Evolutionary conservation across 2,797 vertebrate species (phyloP), one percentile per base, ranked within the genome.

Genomic region (Myotis planiceps): DNA sequence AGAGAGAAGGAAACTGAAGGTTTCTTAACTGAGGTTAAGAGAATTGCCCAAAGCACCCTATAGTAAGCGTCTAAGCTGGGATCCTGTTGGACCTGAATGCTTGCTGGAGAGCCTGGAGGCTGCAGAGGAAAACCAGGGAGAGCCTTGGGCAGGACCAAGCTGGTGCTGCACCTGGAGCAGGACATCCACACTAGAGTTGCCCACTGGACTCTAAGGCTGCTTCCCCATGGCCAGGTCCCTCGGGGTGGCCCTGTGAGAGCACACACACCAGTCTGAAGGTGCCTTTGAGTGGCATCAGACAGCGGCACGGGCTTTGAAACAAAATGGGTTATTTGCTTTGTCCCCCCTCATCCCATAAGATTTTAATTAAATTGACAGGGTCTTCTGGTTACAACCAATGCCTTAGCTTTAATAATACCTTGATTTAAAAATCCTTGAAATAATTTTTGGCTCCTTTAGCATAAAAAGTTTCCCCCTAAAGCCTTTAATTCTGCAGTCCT

Each of bases 401-500:
- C 53, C 83, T 85, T 15, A 45, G 78, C 37, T 84, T 90, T 92
- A 83, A 92, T 88, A 90, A 78, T 84, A 39, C 72, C 53, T 87
- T 91, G 49, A 76, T 80, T 94, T 81, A 15, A 95, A 72, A 90
- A 76, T 82, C 80, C 72, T 87, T 51, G 53, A 53, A 84, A 47
- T 78, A 42, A 86, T 83, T 86, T 92, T 65, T 84, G 88, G 65
- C 84, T 95, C 32, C 65, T 60, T 75, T 87, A 72, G 94, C 95
- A 76, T 80, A 89, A 81, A 93, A 58, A 83, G 87, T 91, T 69
- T 82, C 88, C 29, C 86, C 93, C 49, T 25, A 85, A 97, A 95
- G 83, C 95, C 92, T 96, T 94, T 95, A 83, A 93, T 96, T 91
- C 87, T 80, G n/a, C 45, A 96, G 45, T 82, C 53, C 53, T 92